phyloP scores from a whole-genome alignment of 2,113 vertebrate species.

The Rhadina sibilatrix region DNA sequence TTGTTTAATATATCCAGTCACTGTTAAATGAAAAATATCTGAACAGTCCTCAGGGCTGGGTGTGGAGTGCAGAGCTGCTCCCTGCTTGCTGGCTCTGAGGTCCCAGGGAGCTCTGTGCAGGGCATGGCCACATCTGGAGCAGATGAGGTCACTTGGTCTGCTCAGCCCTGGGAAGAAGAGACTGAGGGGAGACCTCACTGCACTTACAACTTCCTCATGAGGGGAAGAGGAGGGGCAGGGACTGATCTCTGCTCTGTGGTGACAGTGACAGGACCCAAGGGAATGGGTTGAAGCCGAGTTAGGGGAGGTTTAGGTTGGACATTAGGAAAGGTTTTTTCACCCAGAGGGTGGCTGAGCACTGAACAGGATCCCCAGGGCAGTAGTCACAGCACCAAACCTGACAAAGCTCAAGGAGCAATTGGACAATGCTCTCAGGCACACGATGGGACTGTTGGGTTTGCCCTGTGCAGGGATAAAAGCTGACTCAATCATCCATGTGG shows the following conservation, averaged over 20 bases:
- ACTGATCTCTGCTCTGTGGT: neutral
- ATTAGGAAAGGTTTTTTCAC: neutral
- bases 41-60: neutral
- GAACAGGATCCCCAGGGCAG: neutral
- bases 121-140: neutral
- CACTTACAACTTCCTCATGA: neutral
- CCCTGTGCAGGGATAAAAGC: neutral
- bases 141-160: neutral
- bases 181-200: neutral
- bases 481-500: neutral
- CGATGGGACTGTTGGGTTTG: neutral
- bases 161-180: neutral
- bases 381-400: neutral
- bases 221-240: neutral
- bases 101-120: neutral
- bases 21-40: neutral
- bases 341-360: neutral
- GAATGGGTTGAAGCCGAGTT: fast-evolving
- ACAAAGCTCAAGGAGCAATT: neutral
- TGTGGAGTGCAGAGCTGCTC: neutral
- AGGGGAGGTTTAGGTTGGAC: neutral
- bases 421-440: neutral
- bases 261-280: fast-evolving
- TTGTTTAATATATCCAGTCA: neutral
- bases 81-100: neutral